Base-by-base conservation (phyloP, 2,888 invertebrate species). In the Camptogramma bilineatum region DNA sequence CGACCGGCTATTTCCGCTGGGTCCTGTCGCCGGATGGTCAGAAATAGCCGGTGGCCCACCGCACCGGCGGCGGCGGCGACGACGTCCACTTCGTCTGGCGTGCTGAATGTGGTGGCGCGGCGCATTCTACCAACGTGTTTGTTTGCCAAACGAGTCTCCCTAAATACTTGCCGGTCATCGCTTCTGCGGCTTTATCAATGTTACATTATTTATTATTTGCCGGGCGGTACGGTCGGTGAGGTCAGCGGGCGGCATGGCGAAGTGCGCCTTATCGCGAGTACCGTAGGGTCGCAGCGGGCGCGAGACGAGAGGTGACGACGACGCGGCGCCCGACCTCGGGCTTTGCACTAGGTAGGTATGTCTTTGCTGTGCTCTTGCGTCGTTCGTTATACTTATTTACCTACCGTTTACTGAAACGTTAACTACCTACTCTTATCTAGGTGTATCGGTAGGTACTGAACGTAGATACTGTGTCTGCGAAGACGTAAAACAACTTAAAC, bases 141-240 rank as follows among this genome's bases (percentile, higher is more conserved):
- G 83, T 87, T 86, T 85, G 86, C 83, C 82, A 85, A 87, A 86
- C 78, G 82, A 83, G 85, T 83, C 84, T 88, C 86, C 85, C 87
- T 88, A 85, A 89, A 87, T 89, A 89, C 84, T 88, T 90, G 90
- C 56, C 89, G 91, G 91, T 90, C 91, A 88, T 86, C 88, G 90
- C 82, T 90, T 91, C 89, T 86, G 86, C 85, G 86, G 84, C 81
- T 87, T 91, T 92, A 92, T 92, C 92, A 91, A 88, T 88, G 90
- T 91, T 92, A 91, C 91, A 91, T 91, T 67, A 91, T 91, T 92
- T 91, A 91, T 91, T 91, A 90, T 90, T 90, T 89, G 91, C 87
- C 89, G 88, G 72, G 82, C 82, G 84, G 88, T 48, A 48, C 19
- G 56, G 78, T 81, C 84, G 88, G 87, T 90, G 89, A 91, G 92